Conservation (phyloP, 2,113 vertebrate genomes). For the Carassius carassius region DNA sequence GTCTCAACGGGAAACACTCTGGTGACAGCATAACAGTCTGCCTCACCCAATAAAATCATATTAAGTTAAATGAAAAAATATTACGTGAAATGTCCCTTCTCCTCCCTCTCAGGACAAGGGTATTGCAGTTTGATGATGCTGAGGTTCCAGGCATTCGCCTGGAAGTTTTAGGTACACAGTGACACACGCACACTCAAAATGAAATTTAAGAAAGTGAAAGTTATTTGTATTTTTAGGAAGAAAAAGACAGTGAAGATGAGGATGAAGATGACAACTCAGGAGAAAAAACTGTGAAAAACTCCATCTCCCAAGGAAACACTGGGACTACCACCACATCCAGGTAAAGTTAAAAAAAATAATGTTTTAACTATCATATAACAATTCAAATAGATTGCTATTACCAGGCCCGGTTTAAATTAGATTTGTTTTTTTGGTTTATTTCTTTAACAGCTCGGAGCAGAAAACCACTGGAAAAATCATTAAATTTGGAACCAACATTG, state of each 20-base stretch:
- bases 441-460: conserved; percentile 73
- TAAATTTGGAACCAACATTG: conserved; percentile 94
- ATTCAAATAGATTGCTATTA: background rate
- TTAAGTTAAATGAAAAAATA: background rate
- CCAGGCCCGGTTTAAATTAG: background rate
- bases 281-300: background rate
- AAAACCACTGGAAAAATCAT: conserved; percentile 83
- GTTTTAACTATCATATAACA: background rate
- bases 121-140: conserved; percentile 18
- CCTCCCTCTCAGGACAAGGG: conserved; percentile 10
- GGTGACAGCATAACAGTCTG: background rate
- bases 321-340: conserved; percentile 50
- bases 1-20: background rate
- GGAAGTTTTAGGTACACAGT: conserved; percentile 2
- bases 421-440: conserved; percentile 5
- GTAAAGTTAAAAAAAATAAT: conserved; percentile 45
- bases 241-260: conserved; percentile 87
- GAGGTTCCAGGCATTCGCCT: background rate
- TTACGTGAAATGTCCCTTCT: conserved; percentile 29
- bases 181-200: conserved; percentile 26
- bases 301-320: conserved; percentile 66
- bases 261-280: conserved; percentile 74
- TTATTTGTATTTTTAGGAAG: conserved; percentile 75
- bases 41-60: conserved; percentile 4
- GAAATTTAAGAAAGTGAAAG: background rate